Base-by-base conservation (phyloP, 1,140 invertebrate genomes). In the Hyphantria cunea region DNA sequence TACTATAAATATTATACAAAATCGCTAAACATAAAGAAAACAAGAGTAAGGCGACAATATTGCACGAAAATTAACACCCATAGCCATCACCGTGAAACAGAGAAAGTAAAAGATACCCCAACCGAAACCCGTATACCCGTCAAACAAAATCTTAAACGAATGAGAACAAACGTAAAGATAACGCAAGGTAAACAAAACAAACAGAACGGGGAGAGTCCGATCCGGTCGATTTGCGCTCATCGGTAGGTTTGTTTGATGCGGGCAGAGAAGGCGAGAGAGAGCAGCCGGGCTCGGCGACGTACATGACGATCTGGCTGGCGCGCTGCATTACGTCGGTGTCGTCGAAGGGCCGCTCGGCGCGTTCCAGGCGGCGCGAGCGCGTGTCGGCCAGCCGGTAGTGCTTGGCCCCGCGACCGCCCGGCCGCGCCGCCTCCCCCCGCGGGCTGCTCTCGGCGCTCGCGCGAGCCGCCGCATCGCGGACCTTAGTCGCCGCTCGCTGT, bases 241-340 rank as follows among this genome's bases (percentile, higher is more conserved):
- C 34, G 17, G 17, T 25, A 25, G 17, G 17, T 25, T 82, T 80
- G 77, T 78, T 82, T 80, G 76, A 80, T 70, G 72, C 17, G 52
- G n/a, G 14, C 41, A 59, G 51, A 63, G 50, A 45, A 55, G 59
- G 13, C 11, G 44, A 12, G 37, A 33, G 14, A 11, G 45, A 10
- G 31, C 11, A 34, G 6, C 9, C 0, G 37, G 7, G 17, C 17
- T 25, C 17, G 8, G 37, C 62, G 63, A 95, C 95, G 92, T 96
- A 96, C 95, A 95, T 95, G 84, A 96, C 95, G 89, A 96, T 96
- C 86, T 95, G 95, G 92, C 95, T 95, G 81, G 95, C 95, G 84
- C 94, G 93, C 92, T 95, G 94, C 92, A 96, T 94, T 74, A 95
- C 95, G 83, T 94, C 94, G 68, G 94, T 93, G 91, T 95, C 95